Percentiles rank a stretch among this genome's conserved stretches.
These are phyloP conservation scores for Salvelinus sp. DNA, from an alignment of 2,113 vertebrate genomes.

Conservation along the genomic window DNA sequence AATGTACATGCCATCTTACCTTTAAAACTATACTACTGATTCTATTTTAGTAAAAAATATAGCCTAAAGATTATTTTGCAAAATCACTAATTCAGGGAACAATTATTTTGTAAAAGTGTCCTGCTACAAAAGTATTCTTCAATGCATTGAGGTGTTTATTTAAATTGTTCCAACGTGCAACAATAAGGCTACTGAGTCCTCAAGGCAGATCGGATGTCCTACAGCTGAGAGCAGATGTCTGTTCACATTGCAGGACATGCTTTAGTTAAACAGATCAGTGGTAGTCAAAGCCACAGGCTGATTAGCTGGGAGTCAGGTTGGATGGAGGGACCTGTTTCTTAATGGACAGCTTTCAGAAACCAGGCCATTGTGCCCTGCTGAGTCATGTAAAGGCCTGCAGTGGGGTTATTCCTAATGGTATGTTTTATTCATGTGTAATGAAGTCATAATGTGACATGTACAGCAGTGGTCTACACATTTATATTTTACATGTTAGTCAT, in stretches of 20 bases:
- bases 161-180: too few species aligned
- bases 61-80: too few species aligned
- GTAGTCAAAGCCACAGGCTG: constrained; percentile 69
- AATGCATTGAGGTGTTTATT: too few species aligned
- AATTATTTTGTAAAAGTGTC: too few species aligned
- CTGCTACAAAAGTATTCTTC: too few species aligned
- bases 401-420: background rate
- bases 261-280: constrained; percentile 74
- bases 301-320: constrained; percentile 42
- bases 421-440: background rate
- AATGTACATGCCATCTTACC: background rate
- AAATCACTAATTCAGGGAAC: too few species aligned
- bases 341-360: constrained; percentile 55
- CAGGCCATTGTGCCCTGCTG: constrained; percentile 31
- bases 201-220: background rate
- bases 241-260: constrained; percentile 72
- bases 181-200: too few species aligned
- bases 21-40: too few species aligned
- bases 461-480: too few species aligned
- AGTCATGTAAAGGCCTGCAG: constrained; percentile 62
- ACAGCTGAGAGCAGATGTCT: constrained; percentile 52
- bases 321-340: constrained; percentile 51
- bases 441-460: too few species aligned
- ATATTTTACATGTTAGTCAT: too few species aligned
- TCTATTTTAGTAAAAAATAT: too few species aligned